Percentiles rank a stretch among this genome's conserved stretches.
These are phyloP conservation scores for Bellardia pandia DNA, from an alignment of 2,888 invertebrate species.

Conservation along the genomic window DNA sequence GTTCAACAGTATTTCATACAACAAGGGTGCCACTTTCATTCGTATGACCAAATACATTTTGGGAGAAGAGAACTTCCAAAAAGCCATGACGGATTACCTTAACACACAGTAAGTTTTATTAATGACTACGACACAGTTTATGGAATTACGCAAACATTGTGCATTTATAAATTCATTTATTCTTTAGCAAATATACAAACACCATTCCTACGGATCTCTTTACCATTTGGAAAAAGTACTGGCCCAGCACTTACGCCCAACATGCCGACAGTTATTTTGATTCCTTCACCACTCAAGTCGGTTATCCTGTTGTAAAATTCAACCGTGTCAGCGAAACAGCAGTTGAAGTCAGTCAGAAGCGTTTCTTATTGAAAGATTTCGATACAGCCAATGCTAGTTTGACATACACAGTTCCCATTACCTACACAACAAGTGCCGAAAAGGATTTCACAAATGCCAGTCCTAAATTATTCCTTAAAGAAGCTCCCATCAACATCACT, in stretches of 20 bases:
- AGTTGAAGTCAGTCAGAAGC: conserved; percentile 78
- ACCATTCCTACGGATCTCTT: conserved; percentile 85
- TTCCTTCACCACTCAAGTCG: conserved; percentile 88
- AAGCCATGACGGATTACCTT: conserved; percentile 86
- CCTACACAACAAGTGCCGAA: conserved; percentile 78
- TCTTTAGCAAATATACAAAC: conserved; percentile 79
- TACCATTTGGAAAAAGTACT: conserved; percentile 82
- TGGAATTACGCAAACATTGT: too few species aligned
- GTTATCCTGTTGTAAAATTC: conserved; percentile 87
- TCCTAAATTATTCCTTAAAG: conserved; percentile 78
- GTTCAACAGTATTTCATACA: conserved; percentile 89
- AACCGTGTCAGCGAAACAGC: conserved; percentile 81
- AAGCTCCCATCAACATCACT: neutral
- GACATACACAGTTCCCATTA: conserved; percentile 80
- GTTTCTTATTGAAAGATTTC: conserved; percentile 79
- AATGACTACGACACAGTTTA: too few species aligned
- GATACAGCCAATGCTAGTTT: conserved; percentile 75
- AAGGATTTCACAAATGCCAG: conserved; percentile 76
- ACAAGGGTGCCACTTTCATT: conserved; percentile 88
- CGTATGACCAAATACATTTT: conserved; percentile 89
- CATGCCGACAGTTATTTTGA: conserved; percentile 80
- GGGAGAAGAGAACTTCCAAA: conserved; percentile 85
- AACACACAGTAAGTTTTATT: conserved; percentile 79
- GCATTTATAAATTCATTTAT: too few species aligned
- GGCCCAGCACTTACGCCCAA: conserved; percentile 77